Base-by-base conservation (phyloP, 2,888 invertebrate species). In the Mesopsocus fuscifrons region DNA sequence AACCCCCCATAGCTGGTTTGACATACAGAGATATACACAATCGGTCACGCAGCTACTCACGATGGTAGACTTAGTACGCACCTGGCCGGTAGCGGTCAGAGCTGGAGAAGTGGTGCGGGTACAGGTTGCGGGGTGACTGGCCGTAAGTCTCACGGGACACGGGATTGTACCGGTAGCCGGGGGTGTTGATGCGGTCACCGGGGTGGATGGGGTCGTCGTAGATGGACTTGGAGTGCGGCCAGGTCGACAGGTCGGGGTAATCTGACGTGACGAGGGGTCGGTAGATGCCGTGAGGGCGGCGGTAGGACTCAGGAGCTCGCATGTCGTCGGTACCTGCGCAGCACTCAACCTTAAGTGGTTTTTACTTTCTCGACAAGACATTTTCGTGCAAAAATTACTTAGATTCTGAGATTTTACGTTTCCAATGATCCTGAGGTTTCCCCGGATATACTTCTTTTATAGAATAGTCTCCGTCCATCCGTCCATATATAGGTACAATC, bases 261-360 rank as follows among this genome's bases (percentile, higher is more conserved):
- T 80, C 77, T 66, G 78, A 77, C 64, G 68, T 54, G 66, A 67
- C 57, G 60, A 67, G 55, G 58, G 72, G 61, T 23, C 73, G 71
- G 61, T 63, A 65, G 54, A 65, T 59, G 45, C 75, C 67, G 63
- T 72, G 74, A 59, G 81, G 79, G 60, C 78, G 69, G 55, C 66
- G 61, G 54, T 67, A 45, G 3, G 15, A 18, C 57, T 87, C 87
- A 59, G 82, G 82, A 53, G 87, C 87, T 62, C 83, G 78, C 68
- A 87, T 79, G 68, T 88, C 87, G 66, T 88, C 84, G 59, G 87
- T 85, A 67, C 87, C 87, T 84, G 57, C n/a, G n/a, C n/a, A n/a
- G n/a, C n/a, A n/a, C n/a, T n/a, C n/a, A n/a, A n/a, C n/a, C n/a
- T n/a, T n/a, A n/a, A n/a, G n/a, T n/a, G n/a, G n/a, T n/a, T n/a